Evolutionary conservation across 1,140 invertebrate species (phyloP), one percentile per base, ranked within the genome.

Genomic region (Adelges cooleyi): DNA sequence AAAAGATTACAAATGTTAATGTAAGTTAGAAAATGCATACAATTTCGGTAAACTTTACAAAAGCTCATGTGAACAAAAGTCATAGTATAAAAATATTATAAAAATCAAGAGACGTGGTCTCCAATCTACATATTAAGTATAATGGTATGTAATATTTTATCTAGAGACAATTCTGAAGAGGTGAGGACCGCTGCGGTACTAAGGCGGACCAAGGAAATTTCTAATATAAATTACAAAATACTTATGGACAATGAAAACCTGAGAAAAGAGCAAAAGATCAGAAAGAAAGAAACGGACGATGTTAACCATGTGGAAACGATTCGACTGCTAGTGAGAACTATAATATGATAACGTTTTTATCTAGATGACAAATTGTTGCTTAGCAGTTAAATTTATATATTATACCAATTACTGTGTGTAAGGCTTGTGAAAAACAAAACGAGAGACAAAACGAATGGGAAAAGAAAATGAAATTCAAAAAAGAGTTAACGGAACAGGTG

Each of bases 1-100:
- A 62, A 62, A 48, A 40, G 56, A 46, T 48, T 62, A 48, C 56
- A 62, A 22, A 18, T 33, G 42, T 48, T 62, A 1, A 62, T 62
- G 56, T 62, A 29, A 1, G 56, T n/a, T n/a, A n/a, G n/a, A n/a
- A n/a, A n/a, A n/a, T n/a, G n/a, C n/a, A n/a, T n/a, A n/a, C n/a
- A n/a, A n/a, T n/a, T n/a, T n/a, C n/a, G n/a, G n/a, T n/a, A n/a
- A n/a, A n/a, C n/a, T n/a, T n/a, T n/a, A n/a, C n/a, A n/a, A n/a
- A n/a, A n/a, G n/a, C n/a, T n/a, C n/a, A n/a, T n/a, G n/a, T n/a
- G n/a, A n/a, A n/a, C n/a, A n/a, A n/a, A n/a, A n/a, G n/a, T n/a
- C n/a, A n/a, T n/a, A n/a, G n/a, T n/a, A n/a, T n/a, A n/a, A n/a
- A n/a, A n/a, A n/a, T n/a, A n/a, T n/a, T n/a, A n/a, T n/a, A n/a